These are phyloP conservation scores for Pantherophis alleghaniensis DNA, from an alignment of 2,797 vertebrate genomes.

Conservation along the genomic window DNA sequence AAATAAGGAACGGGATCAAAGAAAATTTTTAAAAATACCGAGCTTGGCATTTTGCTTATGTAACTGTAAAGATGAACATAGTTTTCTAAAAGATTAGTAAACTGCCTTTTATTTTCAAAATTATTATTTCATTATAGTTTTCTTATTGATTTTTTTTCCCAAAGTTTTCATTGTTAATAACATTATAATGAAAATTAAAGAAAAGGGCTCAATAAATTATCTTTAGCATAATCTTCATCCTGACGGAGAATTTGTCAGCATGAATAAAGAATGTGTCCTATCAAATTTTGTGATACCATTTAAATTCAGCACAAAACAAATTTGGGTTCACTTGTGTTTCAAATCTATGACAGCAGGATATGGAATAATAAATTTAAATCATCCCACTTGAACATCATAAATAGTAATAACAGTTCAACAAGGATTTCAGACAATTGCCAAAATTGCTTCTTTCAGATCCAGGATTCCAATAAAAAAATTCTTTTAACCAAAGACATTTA, in stretches of 20 bases:
- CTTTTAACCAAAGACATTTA: neutral
- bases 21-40: neutral
- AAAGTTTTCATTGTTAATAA: neutral
- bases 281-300: neutral
- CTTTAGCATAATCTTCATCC: neutral
- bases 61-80: neutral
- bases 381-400: neutral
- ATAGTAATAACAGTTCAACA: neutral
- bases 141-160: neutral
- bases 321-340: neutral
- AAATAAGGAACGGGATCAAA: neutral
- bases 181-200: neutral
- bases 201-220: neutral
- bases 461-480: neutral
- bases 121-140: neutral
- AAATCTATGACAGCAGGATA: neutral
- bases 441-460: neutral
- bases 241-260: neutral
- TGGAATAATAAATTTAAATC: neutral
- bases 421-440: neutral
- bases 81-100: neutral
- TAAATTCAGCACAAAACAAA: neutral
- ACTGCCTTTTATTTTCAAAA: neutral
- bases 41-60: neutral
- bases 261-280: neutral